Evolutionary conservation across 2,113 vertebrate species (phyloP).

Genomic region (Panurus biarmicus): DNA sequence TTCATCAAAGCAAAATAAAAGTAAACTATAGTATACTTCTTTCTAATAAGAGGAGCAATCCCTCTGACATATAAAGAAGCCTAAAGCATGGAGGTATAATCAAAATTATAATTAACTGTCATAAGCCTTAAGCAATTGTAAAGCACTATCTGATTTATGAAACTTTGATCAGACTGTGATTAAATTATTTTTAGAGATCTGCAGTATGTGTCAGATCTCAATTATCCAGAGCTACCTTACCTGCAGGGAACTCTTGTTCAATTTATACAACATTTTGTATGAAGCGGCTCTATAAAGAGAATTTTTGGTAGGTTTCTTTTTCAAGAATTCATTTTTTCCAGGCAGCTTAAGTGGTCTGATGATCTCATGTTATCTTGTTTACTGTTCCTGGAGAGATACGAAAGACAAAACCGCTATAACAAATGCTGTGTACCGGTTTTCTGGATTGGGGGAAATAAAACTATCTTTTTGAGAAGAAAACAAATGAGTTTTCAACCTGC

Average conservation of each 20-base stretch:
- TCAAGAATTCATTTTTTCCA: not conserved
- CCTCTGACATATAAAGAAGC: conserved; percentile 24
- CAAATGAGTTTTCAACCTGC: not conserved
- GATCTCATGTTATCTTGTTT: not conserved
- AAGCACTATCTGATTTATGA: conserved; percentile 43
- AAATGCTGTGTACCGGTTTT: not conserved
- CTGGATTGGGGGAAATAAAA: not conserved
- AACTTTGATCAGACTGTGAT: conserved; percentile 36
- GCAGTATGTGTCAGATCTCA: conserved; percentile 18
- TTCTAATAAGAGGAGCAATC: conserved; percentile 9
- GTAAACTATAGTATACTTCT: not conserved
- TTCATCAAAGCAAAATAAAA: conserved; percentile 31
- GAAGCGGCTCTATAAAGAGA: not conserved
- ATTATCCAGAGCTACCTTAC: not conserved
- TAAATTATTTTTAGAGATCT: conserved; percentile 35
- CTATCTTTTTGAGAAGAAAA: not conserved
- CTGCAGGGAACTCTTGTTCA: not conserved
- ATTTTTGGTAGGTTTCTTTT: not conserved
- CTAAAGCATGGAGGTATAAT: conserved; percentile 30
- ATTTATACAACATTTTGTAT: not conserved
- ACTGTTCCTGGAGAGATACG: not conserved
- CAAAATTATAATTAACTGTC: conserved; percentile 60
- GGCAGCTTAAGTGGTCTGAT: not conserved
- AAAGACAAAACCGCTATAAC: not conserved
- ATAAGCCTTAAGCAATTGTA: conserved; percentile 36